Base-by-base conservation (phyloP, 2,888 invertebrate species). In the Cosmorhoe ocellata region DNA sequence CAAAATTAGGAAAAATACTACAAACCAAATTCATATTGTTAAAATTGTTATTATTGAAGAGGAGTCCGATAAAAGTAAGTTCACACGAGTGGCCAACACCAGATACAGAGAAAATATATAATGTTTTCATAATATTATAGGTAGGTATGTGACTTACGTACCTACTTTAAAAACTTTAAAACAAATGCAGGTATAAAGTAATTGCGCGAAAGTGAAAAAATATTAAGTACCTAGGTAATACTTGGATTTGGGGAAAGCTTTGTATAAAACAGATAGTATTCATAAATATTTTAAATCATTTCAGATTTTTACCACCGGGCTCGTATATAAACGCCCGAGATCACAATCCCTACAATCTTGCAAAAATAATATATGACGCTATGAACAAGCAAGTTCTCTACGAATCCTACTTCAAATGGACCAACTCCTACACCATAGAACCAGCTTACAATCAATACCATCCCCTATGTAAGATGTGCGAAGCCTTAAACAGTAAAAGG, bases 281-380 rank as follows among this genome's bases (percentile, higher is more conserved):
- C n/a, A n/a, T n/a, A n/a, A n/a, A n/a, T n/a, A n/a, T n/a, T 18
- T 18, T 4, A 18, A 3, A 18, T 18, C 18, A 18, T 36, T 40
- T 39, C 66, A 83, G 82, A 62, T 83, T 81, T 44, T 66, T 84
- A 1, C 82, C 81, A 1, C 69, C 74, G 0, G 73, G 70, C 1
- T 81, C 82, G 0, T 85, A 81, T 52, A 66, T 86, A 31, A 72
- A 82, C 51, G 84, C 80, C 0, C 64, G 63, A 1, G 46, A 73
- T n/a, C 39, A 69, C 13, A 73, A 78, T 37, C 79, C 83, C 0
- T 74, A 75, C 58, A 74, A 72, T 24, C 61, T 85, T 24, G 85
- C 85, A 0, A 56, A 61, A 28, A 40, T 61, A 0, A 82, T 85
- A 8, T 41, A 74, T 32, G 53, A 67, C 14, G 67, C 73, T 1